Evolutionary conservation across 1,140 invertebrate genomes (phyloP).

Genomic region (Whitmania pigra): DNA sequence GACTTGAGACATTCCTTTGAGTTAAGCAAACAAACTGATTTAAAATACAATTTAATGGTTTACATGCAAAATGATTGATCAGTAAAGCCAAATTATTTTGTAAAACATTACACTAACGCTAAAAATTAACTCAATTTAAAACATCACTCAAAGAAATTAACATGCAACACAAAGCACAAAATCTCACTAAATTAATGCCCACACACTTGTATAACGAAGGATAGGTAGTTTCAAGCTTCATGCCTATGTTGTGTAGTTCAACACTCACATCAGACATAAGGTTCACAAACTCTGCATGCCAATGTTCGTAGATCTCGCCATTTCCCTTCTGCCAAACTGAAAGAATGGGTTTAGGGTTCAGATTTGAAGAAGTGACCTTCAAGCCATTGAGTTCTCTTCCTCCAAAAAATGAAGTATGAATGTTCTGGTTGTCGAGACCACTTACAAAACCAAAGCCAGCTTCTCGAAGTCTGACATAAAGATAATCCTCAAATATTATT

Average conservation of each 20-base stretch:
- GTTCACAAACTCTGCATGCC: not conserved
- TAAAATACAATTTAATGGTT: too few relatives aligned
- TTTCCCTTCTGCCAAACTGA: conserved; percentile 1
- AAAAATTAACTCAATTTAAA: too few relatives aligned
- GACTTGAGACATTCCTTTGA: not conserved
- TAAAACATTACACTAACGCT: too few relatives aligned
- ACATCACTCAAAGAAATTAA: too few relatives aligned
- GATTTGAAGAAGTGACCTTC: too few relatives aligned
- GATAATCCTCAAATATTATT: conserved; percentile 7
- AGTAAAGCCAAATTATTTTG: too few relatives aligned
- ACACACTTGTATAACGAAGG: not conserved
- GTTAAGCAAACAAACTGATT: not conserved
- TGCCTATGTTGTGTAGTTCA: not conserved
- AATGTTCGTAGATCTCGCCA: not conserved
- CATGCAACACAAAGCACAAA: too few relatives aligned
- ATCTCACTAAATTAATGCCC: not conserved
- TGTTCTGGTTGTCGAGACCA: not conserved
- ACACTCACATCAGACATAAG: not conserved
- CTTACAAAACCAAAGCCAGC: not conserved
- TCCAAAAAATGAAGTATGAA: conserved; percentile 4
- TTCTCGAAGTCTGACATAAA: conserved; percentile 1
- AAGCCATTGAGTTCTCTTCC: not conserved
- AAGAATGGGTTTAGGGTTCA: not conserved
- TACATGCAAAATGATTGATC: too few relatives aligned
- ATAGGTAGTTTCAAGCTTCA: conserved; percentile 7